Evolutionary conservation across 2,888 invertebrate species (phyloP).

Genomic region (Pachymerium ferrugineum): DNA sequence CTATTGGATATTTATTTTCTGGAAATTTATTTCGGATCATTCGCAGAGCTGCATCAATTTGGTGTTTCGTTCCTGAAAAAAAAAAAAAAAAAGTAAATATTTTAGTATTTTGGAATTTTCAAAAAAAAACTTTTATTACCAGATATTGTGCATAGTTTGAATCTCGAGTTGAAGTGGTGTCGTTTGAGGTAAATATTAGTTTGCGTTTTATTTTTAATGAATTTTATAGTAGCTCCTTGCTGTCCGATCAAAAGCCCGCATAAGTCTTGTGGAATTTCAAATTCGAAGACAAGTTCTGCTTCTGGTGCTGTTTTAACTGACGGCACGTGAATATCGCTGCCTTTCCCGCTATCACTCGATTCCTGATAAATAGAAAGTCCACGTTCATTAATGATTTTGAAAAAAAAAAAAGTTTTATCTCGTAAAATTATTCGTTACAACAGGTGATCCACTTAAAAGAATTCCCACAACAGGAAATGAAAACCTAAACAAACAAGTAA

Average conservation of each 20-base stretch:
- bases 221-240: constrained; percentile 72
- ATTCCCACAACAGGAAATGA: too few species aligned
- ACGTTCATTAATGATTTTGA: too few species aligned
- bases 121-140: constrained; percentile 52
- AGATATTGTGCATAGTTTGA: constrained; percentile 78
- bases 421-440: too few species aligned
- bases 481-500: too few species aligned
- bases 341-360: constrained; percentile 78
- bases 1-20: constrained; percentile 67
- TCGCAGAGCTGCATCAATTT: constrained; percentile 73
- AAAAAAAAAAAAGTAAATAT: neutral
- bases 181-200: constrained; percentile 72
- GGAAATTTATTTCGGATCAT: constrained; percentile 83
- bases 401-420: too few species aligned
- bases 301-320: neutral
- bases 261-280: constrained; percentile 53
- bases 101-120: neutral
- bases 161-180: constrained; percentile 65
- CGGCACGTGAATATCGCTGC: constrained; percentile 55
- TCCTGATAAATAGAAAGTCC: constrained; percentile 51
- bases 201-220: constrained; percentile 67
- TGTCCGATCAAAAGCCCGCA: constrained; percentile 84
- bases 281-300: constrained; percentile 42
- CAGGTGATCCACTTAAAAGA: too few species aligned
- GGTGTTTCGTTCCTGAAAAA: constrained; percentile 60